Conservation (phyloP, 2,113 vertebrate species). For the Anolis sagrei region DNA sequence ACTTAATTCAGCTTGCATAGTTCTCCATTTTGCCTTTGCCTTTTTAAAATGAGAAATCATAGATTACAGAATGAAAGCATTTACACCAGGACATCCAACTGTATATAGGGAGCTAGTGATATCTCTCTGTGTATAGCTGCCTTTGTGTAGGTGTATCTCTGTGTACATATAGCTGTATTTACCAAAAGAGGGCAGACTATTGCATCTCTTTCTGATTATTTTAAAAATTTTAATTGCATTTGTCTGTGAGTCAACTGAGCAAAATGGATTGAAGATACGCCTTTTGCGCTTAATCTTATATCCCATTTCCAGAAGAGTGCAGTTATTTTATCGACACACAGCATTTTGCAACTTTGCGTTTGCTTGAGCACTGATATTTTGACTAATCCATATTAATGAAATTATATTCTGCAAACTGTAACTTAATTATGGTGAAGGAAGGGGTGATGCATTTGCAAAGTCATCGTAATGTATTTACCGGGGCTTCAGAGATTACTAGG, state of each 20-base stretch:
- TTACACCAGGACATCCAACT: slow-evolving; percentile 26
- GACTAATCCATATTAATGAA: slow-evolving; percentile 64
- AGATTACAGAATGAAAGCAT: not conserved
- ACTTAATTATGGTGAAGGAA: slow-evolving; percentile 58
- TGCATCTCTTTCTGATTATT: slow-evolving; percentile 5
- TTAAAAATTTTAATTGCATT: slow-evolving; percentile 19
- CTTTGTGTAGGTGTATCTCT: not conserved
- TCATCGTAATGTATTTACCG: slow-evolving; percentile 66
- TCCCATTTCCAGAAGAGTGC: not conserved
- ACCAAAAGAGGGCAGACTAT: not conserved
- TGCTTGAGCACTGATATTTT: slow-evolving; percentile 54
- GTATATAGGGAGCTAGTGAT: slow-evolving; percentile 18
- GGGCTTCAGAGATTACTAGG: slow-evolving; percentile 44
- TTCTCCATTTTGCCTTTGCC: slow-evolving; percentile 47
- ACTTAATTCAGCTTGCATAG: slow-evolving; percentile 31
- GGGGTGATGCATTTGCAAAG: slow-evolving; percentile 59
- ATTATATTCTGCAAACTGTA: slow-evolving; percentile 57
- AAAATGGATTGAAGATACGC: slow-evolving; percentile 6
- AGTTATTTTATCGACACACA: slow-evolving; percentile 39
- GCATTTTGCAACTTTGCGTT: slow-evolving; percentile 60
- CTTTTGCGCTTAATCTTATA: slow-evolving; percentile 30
- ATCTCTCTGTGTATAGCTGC: not conserved
- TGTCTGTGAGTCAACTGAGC: slow-evolving; percentile 28
- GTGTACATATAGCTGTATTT: not conserved
- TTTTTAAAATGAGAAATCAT: slow-evolving; percentile 20